Evolutionary conservation across 2,113 vertebrate genomes (phyloP).

Genomic region (Sylvietta virens): DNA sequence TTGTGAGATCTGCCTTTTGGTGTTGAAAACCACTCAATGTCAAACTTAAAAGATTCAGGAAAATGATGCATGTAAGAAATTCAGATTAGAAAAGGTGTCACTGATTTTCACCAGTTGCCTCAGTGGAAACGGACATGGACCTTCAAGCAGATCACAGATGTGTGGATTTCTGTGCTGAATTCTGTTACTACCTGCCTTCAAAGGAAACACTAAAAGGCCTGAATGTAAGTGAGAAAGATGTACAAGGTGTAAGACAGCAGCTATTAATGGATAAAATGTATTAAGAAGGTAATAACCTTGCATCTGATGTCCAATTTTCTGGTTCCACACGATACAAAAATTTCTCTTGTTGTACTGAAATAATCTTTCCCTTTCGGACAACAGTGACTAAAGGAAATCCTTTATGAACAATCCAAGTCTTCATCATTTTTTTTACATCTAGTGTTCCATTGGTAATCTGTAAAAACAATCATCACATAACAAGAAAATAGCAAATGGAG

Average conservation of each 20-base stretch:
- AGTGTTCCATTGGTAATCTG: slow-evolving; percentile 74
- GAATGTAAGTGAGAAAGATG: not conserved
- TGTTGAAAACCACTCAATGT: not conserved
- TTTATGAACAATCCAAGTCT: slow-evolving; percentile 89
- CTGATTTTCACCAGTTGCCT: not conserved
- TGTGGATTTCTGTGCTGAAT: not conserved
- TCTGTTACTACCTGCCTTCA: not conserved
- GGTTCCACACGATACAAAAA: slow-evolving; percentile 75
- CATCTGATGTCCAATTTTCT: slow-evolving; percentile 65
- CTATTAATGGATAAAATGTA: not conserved
- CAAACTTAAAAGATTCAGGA: not conserved
- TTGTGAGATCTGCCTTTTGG: not conserved
- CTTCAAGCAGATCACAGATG: not conserved
- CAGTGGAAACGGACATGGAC: not conserved
- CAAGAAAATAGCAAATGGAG: not conserved
- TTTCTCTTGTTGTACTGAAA: slow-evolving; percentile 84
- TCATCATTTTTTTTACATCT: slow-evolving; percentile 89
- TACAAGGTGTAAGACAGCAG: not conserved
- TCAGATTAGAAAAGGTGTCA: not conserved
- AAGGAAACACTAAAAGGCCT: not conserved
- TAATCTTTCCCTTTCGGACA: slow-evolving; percentile 70
- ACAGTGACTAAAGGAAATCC: slow-evolving; percentile 93
- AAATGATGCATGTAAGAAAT: not conserved
- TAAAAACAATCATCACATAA: not conserved
- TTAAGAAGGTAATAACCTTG: slow-evolving; percentile 64